phyloP scores from a whole-genome alignment of 2,888 invertebrate species.

The Pyralis farinalis region DNA sequence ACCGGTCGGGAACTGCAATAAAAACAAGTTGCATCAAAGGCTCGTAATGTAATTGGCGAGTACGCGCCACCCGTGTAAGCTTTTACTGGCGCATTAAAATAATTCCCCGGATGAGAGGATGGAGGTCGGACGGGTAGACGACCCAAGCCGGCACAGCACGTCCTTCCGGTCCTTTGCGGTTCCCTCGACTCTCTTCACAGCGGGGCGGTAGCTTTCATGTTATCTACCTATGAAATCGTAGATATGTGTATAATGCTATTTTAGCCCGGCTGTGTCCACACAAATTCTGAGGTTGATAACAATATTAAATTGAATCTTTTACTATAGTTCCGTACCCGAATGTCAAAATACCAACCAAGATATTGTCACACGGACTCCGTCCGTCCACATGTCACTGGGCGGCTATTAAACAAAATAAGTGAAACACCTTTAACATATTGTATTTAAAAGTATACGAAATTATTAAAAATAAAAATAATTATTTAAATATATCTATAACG shows the following conservation, averaged over 20 bases:
- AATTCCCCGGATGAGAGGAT: slow-evolving; percentile 50
- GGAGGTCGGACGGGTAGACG: slow-evolving; percentile 41
- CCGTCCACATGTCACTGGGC: too few relatives aligned
- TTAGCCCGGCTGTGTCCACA: neutral
- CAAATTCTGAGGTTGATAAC: neutral
- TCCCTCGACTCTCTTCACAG: slow-evolving; percentile 35
- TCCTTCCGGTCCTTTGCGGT: slow-evolving; percentile 48
- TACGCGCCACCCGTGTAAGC: slow-evolving; percentile 29
- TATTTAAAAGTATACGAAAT: too few relatives aligned
- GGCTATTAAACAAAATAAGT: too few relatives aligned
- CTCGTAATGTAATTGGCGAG: slow-evolving; percentile 46
- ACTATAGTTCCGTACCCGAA: too few relatives aligned
- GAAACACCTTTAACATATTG: too few relatives aligned
- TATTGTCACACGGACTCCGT: too few relatives aligned
- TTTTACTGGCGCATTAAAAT: slow-evolving; percentile 47
- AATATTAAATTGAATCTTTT: too few relatives aligned
- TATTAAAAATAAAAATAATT: too few relatives aligned
- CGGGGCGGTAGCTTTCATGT: slow-evolving; percentile 34
- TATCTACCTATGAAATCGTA: slow-evolving; percentile 33
- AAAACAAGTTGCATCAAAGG: slow-evolving; percentile 39
- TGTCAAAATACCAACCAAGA: too few relatives aligned
- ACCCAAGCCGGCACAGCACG: slow-evolving; percentile 39
- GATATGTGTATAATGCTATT: slow-evolving; percentile 32
- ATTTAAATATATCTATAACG: too few relatives aligned
- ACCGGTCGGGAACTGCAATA: too few relatives aligned